Evolutionary conservation across 2,797 vertebrate genomes (phyloP), one percentile per base, ranked within the genome.

Genomic region (Bovichtus variegatus): DNA sequence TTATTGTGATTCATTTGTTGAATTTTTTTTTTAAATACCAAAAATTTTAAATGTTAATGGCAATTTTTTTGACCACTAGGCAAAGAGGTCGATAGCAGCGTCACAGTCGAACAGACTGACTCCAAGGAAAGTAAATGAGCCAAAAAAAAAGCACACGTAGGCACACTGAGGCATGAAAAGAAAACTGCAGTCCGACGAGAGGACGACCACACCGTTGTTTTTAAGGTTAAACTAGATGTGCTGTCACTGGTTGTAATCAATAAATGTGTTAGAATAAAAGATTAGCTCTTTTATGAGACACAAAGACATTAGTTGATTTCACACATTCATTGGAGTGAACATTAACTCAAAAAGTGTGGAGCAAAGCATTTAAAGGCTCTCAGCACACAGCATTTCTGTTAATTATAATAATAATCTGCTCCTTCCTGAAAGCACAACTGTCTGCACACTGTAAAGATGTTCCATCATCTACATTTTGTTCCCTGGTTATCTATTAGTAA

Each of bases 121-220:
- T 87, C n/a, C 71, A 5, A 76, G 64, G 72, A 66, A 82, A 89
- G 85, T 84, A 91, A 93, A 93, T 91, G 90, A 92, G 78, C 74
- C 89, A 89, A 78, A 88, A 55, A 86, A 80, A 70, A 88, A 83
- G 43, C 41, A 21, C 27, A 61, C 9, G 2, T 53, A 65, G 49
- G 16, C 68, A 66, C 87, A 88, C 2, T 69, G 71, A 88, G 58
- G 87, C 84, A 88, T 89, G 87, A 87, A 80, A 78, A 74, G 57
- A 74, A 82, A 84, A 70, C 75, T 74, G 43, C 47, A 15, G 68
- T 49, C 38, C 21, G 41, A 41, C n/a, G 9, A 57, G 70, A 59
- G 51, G 43, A 71, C n/a, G 53, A 57, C 51, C 61, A 59, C 44
- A 10, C 13, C 0, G 6, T 21, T 50, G 44, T 68, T 77, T 83